phyloP scores from a whole-genome alignment of 2,888 invertebrate genomes.

The Chrysotoxum bicinctum region DNA sequence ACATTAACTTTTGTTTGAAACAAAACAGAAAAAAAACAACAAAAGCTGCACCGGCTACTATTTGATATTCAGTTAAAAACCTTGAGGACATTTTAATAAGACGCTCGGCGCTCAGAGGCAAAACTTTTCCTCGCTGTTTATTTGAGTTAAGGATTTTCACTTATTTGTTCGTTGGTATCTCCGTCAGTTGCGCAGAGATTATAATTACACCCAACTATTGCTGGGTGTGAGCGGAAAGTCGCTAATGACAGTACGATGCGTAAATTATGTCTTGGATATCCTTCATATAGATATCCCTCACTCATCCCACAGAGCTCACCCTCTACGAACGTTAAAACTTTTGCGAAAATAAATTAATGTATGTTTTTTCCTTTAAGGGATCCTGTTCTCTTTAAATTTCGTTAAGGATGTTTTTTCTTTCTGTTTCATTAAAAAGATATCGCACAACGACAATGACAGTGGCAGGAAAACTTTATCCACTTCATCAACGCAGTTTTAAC shows the following conservation, averaged over 20 bases:
- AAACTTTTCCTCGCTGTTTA: slow-evolving; percentile 17
- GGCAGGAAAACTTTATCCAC: slow-evolving; percentile 54
- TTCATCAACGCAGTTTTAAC: slow-evolving; percentile 36
- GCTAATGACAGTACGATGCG: slow-evolving; percentile 50
- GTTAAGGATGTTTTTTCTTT: slow-evolving; percentile 9
- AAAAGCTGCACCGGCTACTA: slow-evolving; percentile 3
- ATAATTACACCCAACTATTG: slow-evolving; percentile 55
- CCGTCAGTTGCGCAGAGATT: slow-evolving; percentile 33
- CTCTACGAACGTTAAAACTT: slow-evolving; percentile 16
- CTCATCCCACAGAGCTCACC: neutral
- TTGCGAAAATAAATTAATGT: slow-evolving; percentile 52
- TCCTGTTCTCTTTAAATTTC: slow-evolving; percentile 5
- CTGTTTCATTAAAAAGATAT: slow-evolving; percentile 20
- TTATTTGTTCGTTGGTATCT: slow-evolving; percentile 32
- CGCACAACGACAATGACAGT: slow-evolving; percentile 41
- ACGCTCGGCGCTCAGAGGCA: neutral
- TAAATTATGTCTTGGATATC: slow-evolving; percentile 16
- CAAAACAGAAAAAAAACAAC: neutral
- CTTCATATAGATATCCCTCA: neutral
- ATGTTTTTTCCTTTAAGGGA: slow-evolving; percentile 28
- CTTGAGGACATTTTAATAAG: slow-evolving; percentile 43
- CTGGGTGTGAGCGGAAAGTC: slow-evolving; percentile 8
- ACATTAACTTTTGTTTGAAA: neutral
- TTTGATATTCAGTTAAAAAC: slow-evolving; percentile 19
- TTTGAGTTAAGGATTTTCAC: slow-evolving; percentile 32